These are phyloP conservation scores for Athetis lepigone DNA, from an alignment of 2,888 invertebrate species.

Conservation along the genomic window DNA sequence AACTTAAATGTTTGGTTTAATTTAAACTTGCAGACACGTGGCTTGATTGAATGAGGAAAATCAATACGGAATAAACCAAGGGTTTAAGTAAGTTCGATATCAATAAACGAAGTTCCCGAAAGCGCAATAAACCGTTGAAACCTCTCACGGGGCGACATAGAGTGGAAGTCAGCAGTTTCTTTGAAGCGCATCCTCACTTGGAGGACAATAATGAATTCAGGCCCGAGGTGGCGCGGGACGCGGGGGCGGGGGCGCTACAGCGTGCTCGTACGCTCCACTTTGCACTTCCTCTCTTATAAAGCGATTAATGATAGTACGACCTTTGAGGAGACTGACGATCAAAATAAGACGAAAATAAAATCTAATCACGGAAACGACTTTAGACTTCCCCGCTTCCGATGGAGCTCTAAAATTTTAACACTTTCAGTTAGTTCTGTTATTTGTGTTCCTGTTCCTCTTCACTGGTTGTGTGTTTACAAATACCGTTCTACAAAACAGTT, in stretches of 20 bases:
- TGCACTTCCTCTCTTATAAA: conserved; percentile 86
- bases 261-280: conserved; percentile 84
- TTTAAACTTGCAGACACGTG: neutral
- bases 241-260: conserved; percentile 70
- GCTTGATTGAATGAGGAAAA: conserved; percentile 21
- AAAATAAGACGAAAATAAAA: conserved; percentile 82
- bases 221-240: conserved; percentile 70
- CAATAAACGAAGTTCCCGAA: conserved; percentile 77
- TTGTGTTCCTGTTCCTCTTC: conserved; percentile 37
- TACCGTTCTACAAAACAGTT: conserved; percentile 17
- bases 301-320: conserved; percentile 85
- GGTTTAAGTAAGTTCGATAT: conserved; percentile 69
- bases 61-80: conserved; percentile 40
- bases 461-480: conserved; percentile 15
- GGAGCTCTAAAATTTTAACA: conserved; percentile 51
- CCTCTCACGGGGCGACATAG: conserved; percentile 73
- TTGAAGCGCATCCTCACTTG: conserved; percentile 84
- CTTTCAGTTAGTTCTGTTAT: conserved; percentile 37
- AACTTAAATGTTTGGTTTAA: neutral
- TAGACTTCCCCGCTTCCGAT: conserved; percentile 45
- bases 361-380: conserved; percentile 76
- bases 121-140: conserved; percentile 83
- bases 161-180: conserved; percentile 86
- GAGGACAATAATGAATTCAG: conserved; percentile 88
- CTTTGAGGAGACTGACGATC: conserved; percentile 79